phyloP scores from a whole-genome alignment of 2,888 invertebrate genomes.

The Drosophila quinaria region DNA sequence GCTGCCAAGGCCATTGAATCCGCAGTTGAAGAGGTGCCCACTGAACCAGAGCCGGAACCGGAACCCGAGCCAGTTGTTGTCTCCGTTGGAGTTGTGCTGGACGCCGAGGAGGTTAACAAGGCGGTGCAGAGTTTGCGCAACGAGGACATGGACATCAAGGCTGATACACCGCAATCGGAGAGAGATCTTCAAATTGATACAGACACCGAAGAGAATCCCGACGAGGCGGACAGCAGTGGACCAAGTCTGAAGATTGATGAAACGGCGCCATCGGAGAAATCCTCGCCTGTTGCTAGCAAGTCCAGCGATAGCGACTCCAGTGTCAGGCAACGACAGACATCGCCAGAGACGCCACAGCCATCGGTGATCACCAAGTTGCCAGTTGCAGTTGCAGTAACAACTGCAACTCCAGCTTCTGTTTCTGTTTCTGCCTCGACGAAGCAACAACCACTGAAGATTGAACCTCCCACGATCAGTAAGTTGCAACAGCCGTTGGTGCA shows the following conservation, averaged over 20 bases:
- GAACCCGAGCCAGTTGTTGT: conserved; percentile 86
- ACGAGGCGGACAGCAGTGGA: conserved; percentile 86
- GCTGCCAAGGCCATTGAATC: conserved; percentile 82
- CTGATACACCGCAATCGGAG: conserved; percentile 94
- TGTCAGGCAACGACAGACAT: conserved; percentile 1
- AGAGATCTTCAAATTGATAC: conserved; percentile 94
- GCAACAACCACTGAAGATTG: conserved; percentile 81
- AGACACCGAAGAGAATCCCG: conserved; percentile 92
- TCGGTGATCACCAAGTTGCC: conserved; percentile 83
- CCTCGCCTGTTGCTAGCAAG: conserved; percentile 21
- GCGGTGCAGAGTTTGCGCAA: conserved; percentile 93
- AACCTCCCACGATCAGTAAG: conserved; percentile 82
- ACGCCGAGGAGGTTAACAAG: conserved; percentile 92
- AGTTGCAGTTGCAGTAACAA: conserved; percentile 16
- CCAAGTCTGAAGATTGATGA: conserved; percentile 83
- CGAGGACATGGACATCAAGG: conserved; percentile 91
- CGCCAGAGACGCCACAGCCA: conserved; percentile 29
- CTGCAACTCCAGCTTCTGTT: not conserved
- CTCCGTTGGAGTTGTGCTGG: conserved; percentile 86
- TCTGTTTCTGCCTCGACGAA: conserved; percentile 3
- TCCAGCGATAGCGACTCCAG: conserved; percentile 23
- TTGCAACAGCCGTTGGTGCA: conserved; percentile 82
- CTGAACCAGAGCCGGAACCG: conserved; percentile 86
- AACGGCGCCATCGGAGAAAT: conserved; percentile 47
- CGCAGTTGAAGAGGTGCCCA: conserved; percentile 77